Conservation (phyloP, 1,140 invertebrate genomes). For the Macrobrachium rosenbergii region DNA sequence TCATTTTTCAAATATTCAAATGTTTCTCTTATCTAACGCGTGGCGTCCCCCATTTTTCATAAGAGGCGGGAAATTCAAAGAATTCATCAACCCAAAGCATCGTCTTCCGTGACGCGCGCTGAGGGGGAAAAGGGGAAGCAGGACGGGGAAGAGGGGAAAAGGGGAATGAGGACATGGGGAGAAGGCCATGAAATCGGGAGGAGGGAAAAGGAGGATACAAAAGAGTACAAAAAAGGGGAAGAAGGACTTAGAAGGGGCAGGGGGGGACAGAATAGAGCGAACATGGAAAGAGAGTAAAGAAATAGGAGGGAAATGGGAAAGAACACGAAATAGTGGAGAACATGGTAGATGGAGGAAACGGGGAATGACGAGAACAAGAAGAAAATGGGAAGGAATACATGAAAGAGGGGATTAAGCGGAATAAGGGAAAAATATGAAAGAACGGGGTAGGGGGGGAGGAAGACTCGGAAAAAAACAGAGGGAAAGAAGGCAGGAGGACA, state of each 20-base stretch:
- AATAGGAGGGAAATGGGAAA: neutral
- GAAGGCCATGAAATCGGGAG: neutral
- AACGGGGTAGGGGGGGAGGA: neutral
- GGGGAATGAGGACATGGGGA: neutral
- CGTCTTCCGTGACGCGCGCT: constrained; percentile 27
- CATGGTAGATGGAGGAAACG: neutral
- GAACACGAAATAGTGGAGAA: neutral
- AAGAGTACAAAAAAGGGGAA: too few species aligned
- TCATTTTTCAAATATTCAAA: constrained; percentile 64
- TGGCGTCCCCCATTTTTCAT: constrained; percentile 55
- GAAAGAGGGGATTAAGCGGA: neutral
- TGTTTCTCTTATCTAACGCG: constrained; percentile 61
- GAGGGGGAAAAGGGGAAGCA: neutral
- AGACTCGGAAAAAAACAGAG: neutral
- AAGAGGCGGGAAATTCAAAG: constrained; percentile 50
- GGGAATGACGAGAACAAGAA: neutral
- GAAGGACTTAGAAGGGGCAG: neutral
- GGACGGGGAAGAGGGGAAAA: neutral
- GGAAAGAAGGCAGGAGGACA: neutral
- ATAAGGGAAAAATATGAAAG: neutral
- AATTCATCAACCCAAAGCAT: constrained; percentile 56
- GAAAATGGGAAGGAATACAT: neutral
- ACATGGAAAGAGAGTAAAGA: neutral
- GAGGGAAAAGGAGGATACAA: too few species aligned
- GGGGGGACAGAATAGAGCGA: too few species aligned